phyloP scores from a whole-genome alignment of 2,797 vertebrate genomes.

The Enteromius thamalakanensis region DNA sequence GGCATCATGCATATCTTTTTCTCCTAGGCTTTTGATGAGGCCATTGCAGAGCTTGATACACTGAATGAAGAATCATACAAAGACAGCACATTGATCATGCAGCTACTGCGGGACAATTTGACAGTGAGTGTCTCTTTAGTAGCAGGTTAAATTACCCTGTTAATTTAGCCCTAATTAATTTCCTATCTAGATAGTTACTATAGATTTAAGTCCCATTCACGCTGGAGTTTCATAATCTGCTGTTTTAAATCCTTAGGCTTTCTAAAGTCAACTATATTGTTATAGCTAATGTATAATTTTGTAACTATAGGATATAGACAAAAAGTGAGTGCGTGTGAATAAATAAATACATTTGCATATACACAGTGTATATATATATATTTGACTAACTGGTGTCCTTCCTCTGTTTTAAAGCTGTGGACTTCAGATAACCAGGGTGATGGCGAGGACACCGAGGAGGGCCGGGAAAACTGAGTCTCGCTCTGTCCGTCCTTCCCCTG shows the following conservation, averaged over 20 bases:
- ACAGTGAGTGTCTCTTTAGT: conserved; percentile 83
- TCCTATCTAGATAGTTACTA: too few species aligned
- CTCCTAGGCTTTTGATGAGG: conserved; percentile 91
- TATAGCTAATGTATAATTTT: background rate
- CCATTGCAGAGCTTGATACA: conserved; percentile 89
- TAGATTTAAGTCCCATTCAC: background rate
- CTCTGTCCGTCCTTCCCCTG: conserved; percentile 38
- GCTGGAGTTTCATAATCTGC: background rate
- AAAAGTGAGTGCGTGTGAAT: too few species aligned
- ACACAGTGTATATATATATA: too few species aligned
- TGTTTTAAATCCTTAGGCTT: background rate
- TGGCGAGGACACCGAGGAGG: conserved; percentile 84
- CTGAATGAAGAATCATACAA: conserved; percentile 94
- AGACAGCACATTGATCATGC: conserved; percentile 99
- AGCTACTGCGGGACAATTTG: conserved; percentile 98
- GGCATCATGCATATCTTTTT: conserved; percentile 36
- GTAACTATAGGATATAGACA: too few species aligned
- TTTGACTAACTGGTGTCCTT: background rate
- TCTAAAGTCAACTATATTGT: background rate
- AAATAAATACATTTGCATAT: too few species aligned
- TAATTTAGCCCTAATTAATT: background rate
- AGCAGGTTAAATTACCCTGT: background rate
- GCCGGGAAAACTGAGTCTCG: conserved; percentile 84
- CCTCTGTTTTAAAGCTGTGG: conserved; percentile 84
- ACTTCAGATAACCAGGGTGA: conserved; percentile 90